Evolutionary conservation across 2,113 vertebrate species (phyloP).

Genomic region (Oncorhynchus gorbuscha): DNA sequence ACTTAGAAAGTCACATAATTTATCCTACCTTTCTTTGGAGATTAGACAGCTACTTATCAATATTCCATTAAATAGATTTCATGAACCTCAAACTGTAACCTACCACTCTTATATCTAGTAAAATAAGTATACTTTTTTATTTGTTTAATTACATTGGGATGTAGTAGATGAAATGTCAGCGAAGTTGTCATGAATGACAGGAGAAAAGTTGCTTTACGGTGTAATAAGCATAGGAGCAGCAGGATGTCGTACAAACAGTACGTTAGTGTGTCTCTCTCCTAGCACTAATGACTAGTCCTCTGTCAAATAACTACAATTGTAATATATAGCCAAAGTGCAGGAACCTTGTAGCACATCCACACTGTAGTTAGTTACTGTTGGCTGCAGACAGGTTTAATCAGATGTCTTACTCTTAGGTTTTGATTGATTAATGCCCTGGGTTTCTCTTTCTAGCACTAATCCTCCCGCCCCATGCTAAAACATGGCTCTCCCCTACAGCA

Average conservation of each 20-base stretch:
- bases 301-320: no score
- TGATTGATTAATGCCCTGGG: background rate
- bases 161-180: background rate
- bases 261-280: background rate
- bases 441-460: background rate
- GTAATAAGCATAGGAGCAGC: conserved; percentile 4
- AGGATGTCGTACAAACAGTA: no score
- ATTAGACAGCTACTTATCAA: background rate
- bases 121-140: background rate
- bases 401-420: background rate
- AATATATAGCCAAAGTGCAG: no score
- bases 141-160: background rate
- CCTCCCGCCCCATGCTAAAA: background rate
- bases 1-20: background rate
- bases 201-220: background rate
- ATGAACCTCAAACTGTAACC: background rate
- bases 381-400: background rate
- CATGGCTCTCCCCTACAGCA: conserved; percentile 75
- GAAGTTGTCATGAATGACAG: background rate
- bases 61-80: background rate
- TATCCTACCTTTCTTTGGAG: background rate
- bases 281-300: background rate
- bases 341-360: background rate
- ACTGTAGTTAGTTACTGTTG: background rate
- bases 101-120: background rate